A percentile compares a stretch with the other conserved stretches of the same genome.
phyloP scores from a whole-genome alignment of 2,888 invertebrate species.

The Erebia epiphron region DNA sequence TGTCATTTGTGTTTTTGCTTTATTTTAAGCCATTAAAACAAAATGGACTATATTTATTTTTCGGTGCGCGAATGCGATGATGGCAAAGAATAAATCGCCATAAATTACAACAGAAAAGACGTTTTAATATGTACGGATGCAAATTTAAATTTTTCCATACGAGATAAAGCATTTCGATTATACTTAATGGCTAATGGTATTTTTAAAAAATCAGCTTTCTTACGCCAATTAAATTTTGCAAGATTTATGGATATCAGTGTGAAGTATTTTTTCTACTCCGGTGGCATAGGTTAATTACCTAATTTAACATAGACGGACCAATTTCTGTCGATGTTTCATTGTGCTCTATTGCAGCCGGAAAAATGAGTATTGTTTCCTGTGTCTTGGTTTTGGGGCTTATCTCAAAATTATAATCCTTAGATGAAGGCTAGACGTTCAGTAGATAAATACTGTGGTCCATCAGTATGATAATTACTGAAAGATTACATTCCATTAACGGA shows the following conservation, averaged over 20 bases:
- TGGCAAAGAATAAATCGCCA: constrained; percentile 13
- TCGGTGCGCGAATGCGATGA: neutral
- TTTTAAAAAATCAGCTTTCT: constrained; percentile 15
- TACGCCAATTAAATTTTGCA: constrained; percentile 17
- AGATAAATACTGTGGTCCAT: too few species aligned
- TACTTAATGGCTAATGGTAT: constrained; percentile 8
- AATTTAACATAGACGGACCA: neutral
- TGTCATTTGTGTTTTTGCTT: constrained; percentile 10
- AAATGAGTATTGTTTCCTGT: neutral
- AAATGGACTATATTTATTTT: constrained; percentile 17
- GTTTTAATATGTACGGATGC: constrained; percentile 13
- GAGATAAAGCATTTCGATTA: constrained; percentile 21
- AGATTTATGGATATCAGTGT: constrained; percentile 14
- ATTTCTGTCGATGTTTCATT: neutral
- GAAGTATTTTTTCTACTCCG: neutral
- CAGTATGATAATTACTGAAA: too few species aligned
- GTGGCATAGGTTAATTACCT: neutral
- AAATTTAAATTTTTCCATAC: constrained; percentile 18
- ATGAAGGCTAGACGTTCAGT: too few species aligned
- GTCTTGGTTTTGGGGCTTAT: too few species aligned
- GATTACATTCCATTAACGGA: too few species aligned
- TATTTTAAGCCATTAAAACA: constrained; percentile 15
- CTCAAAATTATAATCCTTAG: too few species aligned
- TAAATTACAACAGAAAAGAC: constrained; percentile 18
- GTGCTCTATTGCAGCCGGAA: neutral